Evolutionary conservation across 1,140 invertebrate genomes (phyloP), one percentile per base, ranked within the genome.

Genomic region (Drosophila azteca): DNA sequence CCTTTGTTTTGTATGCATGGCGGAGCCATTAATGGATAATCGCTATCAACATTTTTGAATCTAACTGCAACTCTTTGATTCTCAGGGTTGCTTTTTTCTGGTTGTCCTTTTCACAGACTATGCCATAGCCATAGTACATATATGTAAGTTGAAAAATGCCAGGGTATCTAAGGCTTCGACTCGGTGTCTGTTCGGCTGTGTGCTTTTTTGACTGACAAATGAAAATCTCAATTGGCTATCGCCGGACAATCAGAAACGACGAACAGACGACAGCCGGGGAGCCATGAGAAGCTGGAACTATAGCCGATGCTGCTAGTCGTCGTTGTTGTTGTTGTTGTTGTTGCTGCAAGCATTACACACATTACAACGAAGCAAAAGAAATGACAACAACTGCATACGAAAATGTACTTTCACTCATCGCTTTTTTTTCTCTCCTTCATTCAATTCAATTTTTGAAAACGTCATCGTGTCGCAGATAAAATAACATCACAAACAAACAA

Each of bases 321-420:
- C 48, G 53, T 1, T 45, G 55, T 1, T 39, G 55, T 41, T 59
- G 54, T 22, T 68, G 70, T 48, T 65, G 77, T 45, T 77, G 74
- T 9, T 63, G 70, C 75, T 78, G 87, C 83, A 82, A 87, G 87
- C 82, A 79, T 88, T 88, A 88, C 83, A 74, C 71, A 87, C 82
- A 87, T 87, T 87, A 87, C 83, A 81, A 70, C 75, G 58, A 69
- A 55, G 74, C 50, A 77, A 81, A 77, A 81, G 75, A 78, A 85
- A 85, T 84, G 80, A 83, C 80, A 87, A 81, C 81, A 64, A 85
- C 77, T 73, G 64, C 77, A 77, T 49, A 87, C 66, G 82, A 88
- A 87, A 87, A 87, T 82, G 85, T 80, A 87, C 82, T 87, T 87
- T 87, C 82, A 87, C 82, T 87, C 82, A 87, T 88, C 82, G 82